These are phyloP conservation scores for Phalacrocorax pelagicus DNA, from an alignment of 2,113 vertebrate genomes.

Conservation along the genomic window DNA sequence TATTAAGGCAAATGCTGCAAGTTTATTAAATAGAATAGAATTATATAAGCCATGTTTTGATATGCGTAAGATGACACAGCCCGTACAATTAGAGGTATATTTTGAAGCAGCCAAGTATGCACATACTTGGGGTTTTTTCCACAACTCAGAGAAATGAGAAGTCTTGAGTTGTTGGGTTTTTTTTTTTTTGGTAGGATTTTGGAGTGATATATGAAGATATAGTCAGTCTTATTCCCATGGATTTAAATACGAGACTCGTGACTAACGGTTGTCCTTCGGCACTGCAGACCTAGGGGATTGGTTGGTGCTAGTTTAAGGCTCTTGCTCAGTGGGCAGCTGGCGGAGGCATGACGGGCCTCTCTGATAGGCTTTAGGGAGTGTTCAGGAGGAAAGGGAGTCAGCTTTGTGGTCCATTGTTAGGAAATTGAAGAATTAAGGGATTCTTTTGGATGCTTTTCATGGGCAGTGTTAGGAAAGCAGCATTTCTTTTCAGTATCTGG, in stretches of 20 bases:
- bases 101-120: background rate
- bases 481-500: background rate
- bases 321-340: background rate
- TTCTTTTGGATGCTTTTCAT: background rate
- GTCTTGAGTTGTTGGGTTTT: background rate
- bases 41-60: background rate
- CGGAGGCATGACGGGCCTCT: background rate
- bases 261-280: background rate
- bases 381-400: background rate
- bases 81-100: background rate
- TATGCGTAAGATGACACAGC: background rate
- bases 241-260: background rate
- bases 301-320: background rate
- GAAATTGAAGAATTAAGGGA: background rate
- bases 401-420: background rate
- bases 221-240: background rate
- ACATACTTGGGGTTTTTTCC: background rate
- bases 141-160: background rate
- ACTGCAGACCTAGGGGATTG: background rate
- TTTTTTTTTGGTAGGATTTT: background rate
- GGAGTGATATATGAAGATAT: background rate
- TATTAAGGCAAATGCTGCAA: background rate
- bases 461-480: background rate
- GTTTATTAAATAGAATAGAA: background rate
- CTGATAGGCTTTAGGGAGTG: background rate